A percentile compares a stretch with the other conserved stretches of the same genome.
Evolutionary conservation across 2,888 invertebrate genomes (phyloP).

Genomic region (Pogonocherus hispidulus): DNA sequence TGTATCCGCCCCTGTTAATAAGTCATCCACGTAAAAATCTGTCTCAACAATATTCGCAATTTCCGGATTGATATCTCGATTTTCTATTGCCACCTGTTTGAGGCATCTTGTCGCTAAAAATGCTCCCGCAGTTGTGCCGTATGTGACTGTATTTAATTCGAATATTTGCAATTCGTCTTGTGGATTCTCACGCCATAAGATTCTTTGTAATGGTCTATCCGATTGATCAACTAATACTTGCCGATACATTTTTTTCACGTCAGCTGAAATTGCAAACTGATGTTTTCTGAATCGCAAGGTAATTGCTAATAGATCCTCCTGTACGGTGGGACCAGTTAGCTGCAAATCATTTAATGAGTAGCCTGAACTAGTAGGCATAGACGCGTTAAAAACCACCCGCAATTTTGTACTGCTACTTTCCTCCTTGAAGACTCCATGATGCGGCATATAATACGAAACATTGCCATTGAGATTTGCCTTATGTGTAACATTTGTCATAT

Average conservation of each 20-base stretch:
- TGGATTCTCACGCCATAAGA: slow-evolving; percentile 21
- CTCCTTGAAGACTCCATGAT: neutral
- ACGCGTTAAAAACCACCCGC: neutral
- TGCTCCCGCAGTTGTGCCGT: slow-evolving; percentile 26
- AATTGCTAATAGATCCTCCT: slow-evolving; percentile 40
- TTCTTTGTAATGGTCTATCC: slow-evolving; percentile 15
- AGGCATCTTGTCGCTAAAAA: slow-evolving; percentile 24
- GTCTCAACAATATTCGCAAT: slow-evolving; percentile 10
- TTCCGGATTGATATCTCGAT: slow-evolving; percentile 1
- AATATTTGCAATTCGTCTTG: slow-evolving; percentile 5
- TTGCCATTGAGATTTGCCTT: neutral
- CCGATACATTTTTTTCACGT: slow-evolving; percentile 29
- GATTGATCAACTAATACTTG: slow-evolving; percentile 7
- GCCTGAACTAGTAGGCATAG: no score
- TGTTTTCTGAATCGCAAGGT: slow-evolving; percentile 35
- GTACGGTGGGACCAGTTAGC: slow-evolving; percentile 37
- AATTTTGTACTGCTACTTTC: neutral
- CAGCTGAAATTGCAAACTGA: no score
- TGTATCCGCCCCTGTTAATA: slow-evolving; percentile 18
- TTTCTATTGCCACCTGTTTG: slow-evolving; percentile 12
- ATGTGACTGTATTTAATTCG: slow-evolving; percentile 22
- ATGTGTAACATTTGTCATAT: slow-evolving; percentile 25
- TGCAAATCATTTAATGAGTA: no score
- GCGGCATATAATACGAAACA: neutral
- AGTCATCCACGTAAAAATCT: slow-evolving; percentile 30